These are phyloP conservation scores for Eristalis pertinax DNA, from an alignment of 2,888 invertebrate species.

Conservation along the genomic window DNA sequence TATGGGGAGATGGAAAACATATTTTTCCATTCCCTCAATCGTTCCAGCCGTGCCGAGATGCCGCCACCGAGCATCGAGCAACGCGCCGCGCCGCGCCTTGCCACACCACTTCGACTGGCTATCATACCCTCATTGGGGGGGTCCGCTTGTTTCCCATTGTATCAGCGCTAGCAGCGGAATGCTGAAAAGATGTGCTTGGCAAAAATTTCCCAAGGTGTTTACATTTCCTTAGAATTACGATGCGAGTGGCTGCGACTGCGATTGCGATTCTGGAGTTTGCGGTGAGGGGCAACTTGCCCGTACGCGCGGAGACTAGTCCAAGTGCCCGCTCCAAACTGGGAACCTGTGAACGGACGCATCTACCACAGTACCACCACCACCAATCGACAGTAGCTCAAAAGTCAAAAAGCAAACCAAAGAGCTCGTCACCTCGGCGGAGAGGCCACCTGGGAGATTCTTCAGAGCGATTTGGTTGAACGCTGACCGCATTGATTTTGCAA, in stretches of 20 bases:
- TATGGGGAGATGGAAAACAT: conserved; percentile 31
- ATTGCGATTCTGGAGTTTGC: not conserved
- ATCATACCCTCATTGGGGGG: conserved; percentile 42
- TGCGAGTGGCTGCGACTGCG: not conserved
- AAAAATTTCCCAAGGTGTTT: conserved; percentile 58
- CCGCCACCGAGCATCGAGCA: not conserved
- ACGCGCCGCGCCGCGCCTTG: not conserved
- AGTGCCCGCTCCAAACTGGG: conserved; percentile 47
- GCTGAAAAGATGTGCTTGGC: conserved; percentile 18
- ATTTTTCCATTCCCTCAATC: conserved; percentile 3
- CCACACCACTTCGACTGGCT: not conserved
- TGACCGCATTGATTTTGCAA: conserved; percentile 45
- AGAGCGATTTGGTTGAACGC: conserved; percentile 2
- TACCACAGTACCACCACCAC: not conserved
- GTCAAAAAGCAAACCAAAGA: conserved; percentile 34
- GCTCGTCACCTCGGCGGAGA: conserved; percentile 25
- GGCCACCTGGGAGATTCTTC: conserved; percentile 13
- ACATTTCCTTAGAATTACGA: conserved; percentile 22
- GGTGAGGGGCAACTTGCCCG: not conserved
- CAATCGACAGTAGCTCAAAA: conserved; percentile 28
- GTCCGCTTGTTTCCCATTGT: conserved; percentile 31
- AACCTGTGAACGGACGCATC: conserved; percentile 30
- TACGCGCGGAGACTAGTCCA: not conserved
- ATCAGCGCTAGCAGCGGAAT: conserved; percentile 24
- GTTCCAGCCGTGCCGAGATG: conserved; percentile 10